Base-by-base conservation (phyloP, 2,888 invertebrate genomes). In the Calliphora vomitoria region DNA sequence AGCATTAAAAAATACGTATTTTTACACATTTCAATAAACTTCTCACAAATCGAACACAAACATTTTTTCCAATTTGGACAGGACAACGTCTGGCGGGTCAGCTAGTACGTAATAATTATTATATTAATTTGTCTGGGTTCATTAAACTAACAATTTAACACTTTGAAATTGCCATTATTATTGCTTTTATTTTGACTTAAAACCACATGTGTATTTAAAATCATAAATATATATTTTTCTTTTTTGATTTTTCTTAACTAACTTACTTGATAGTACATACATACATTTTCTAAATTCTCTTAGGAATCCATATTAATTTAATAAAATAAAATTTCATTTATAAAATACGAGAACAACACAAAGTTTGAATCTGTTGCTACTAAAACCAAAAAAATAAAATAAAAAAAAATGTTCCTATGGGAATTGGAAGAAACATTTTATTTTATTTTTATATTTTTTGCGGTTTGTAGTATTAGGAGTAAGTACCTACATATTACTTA, bases 291-390 rank as follows among this genome's bases (percentile, higher is more conserved):
- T 8, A 4, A 58, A 58, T 11, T 58, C 58, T 4, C 58, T 64
- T 64, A 35, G 38, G n/a, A n/a, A 8, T 64, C 18, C 4, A 38
- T n/a, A 64, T 18, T 38, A 38, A 64, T 38, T 10, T n/a, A 18
- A 35, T 64, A 64, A 25, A 50, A 50, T 15, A 50, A 50, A 38
- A n/a, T 38, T 38, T 38, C n/a, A 38, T 64, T 64, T 64, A 10
- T 38, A 3, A 1, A 13, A 25, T 13, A 60, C 4, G 15, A 60
- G 4, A 15, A 31, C 5, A 6, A 31, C 2, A 4, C 0, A 64
- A n/a, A 35, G 25, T 20, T 62, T 3, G 15, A 35, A 62, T 35
- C 8, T 38, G 10, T 8, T 38, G 62, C 62, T n/a, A 18, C 4
- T n/a, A n/a, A n/a, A n/a, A n/a, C n/a, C n/a, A n/a, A 15, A 35